Evolutionary conservation across 2,888 invertebrate species (phyloP).

Genomic region (Stenodema calcarata): DNA sequence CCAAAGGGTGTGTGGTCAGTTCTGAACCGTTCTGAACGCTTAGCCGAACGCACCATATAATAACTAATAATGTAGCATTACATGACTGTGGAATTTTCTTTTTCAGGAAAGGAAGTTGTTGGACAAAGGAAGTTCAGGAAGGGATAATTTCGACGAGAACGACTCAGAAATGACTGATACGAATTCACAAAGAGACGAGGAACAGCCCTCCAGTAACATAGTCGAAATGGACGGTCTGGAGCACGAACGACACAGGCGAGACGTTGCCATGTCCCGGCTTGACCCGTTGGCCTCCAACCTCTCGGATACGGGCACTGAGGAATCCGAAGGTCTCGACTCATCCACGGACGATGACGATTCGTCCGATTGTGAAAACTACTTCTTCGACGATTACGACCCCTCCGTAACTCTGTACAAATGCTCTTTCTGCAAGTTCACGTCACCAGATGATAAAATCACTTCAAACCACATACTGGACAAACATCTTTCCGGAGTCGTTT

Average conservation of each 20-base stretch:
- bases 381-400: background rate
- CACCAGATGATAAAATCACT: background rate
- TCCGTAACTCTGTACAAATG: background rate
- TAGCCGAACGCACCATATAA: no score
- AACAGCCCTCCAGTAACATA: background rate
- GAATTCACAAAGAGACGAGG: background rate
- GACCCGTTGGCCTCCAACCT: background rate
- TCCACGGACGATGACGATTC: background rate
- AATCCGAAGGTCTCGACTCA: background rate
- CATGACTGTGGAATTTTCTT: no score
- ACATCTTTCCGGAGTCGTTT: background rate
- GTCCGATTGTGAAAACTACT: background rate
- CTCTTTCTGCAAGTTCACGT: constrained; percentile 11
- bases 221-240: background rate
- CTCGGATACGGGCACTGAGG: background rate
- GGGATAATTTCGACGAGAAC: background rate
- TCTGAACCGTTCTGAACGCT: no score
- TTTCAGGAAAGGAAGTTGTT: background rate
- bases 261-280: background rate
- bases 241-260: background rate
- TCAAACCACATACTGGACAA: background rate
- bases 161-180: background rate
- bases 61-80: no score
- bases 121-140: background rate
- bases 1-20: no score